Conservation (phyloP, 2,888 invertebrate species). For the Apamea monoglypha region DNA sequence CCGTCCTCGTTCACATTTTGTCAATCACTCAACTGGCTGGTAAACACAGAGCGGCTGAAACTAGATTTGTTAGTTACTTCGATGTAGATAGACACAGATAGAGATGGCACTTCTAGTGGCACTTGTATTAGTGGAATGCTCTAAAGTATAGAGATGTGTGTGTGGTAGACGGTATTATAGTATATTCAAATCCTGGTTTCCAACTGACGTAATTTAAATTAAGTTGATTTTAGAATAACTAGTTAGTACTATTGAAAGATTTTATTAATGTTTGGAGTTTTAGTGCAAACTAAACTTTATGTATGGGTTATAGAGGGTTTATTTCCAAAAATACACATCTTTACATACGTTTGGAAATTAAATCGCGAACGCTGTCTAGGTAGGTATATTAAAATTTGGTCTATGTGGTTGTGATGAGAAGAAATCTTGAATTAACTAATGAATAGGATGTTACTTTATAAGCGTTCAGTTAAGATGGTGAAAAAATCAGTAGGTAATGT, state of each 20-base stretch:
- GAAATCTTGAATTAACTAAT: neutral
- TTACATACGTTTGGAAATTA: neutral
- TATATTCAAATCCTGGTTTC: neutral
- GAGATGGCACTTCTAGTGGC: neutral
- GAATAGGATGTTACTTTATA: no score
- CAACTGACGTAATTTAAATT: neutral
- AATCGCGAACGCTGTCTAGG: neutral
- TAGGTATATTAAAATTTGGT: neutral
- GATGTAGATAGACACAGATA: conserved; percentile 29
- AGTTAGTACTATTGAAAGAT: neutral
- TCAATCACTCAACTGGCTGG: conserved; percentile 59
- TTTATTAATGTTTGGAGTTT: neutral
- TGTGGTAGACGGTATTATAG: neutral
- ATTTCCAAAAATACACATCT: neutral
- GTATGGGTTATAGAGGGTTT: neutral
- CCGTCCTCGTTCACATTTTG: conserved; percentile 32
- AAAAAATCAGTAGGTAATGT: no score
- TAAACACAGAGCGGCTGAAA: conserved; percentile 62
- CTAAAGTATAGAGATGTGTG: neutral
- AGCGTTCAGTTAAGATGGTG: no score
- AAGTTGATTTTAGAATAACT: neutral
- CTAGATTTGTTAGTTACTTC: conserved; percentile 64
- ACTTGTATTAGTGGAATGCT: neutral
- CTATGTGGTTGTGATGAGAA: neutral
- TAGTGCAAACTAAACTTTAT: neutral